Evolutionary conservation across 2,888 invertebrate species (phyloP).

Genomic region (Nomada fucata): DNA sequence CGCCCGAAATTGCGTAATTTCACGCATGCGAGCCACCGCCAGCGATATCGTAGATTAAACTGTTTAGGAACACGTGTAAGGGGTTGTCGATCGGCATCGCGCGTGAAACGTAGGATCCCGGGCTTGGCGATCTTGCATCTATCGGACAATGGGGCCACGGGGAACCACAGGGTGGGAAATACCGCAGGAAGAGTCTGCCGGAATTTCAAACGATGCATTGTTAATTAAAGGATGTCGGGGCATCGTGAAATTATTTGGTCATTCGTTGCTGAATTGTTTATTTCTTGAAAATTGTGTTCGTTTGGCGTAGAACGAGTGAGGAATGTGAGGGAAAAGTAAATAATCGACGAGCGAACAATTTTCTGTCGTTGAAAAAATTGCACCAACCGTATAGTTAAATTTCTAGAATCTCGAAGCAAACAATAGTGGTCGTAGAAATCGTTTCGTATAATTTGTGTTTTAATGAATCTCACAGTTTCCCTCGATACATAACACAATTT

Average conservation of each 20-base stretch:
- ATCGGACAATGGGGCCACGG: neutral
- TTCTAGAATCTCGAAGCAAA: no score
- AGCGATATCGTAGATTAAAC: constrained; percentile 48
- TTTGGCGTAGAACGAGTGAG: no score
- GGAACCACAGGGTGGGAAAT: constrained; percentile 2
- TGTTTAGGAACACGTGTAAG: constrained; percentile 61
- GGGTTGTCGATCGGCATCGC: constrained; percentile 53
- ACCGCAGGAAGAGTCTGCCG: neutral
- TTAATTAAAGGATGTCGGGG: neutral
- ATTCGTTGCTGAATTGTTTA: neutral
- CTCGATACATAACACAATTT: no score
- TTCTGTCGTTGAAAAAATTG: no score
- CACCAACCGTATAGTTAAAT: no score
- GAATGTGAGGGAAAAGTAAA: no score
- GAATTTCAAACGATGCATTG: constrained; percentile 8
- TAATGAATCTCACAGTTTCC: no score
- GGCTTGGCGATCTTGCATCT: constrained; percentile 42
- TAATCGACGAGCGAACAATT: no score
- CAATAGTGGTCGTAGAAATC: no score
- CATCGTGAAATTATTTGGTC: no score
- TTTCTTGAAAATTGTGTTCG: no score
- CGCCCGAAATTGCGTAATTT: constrained; percentile 56
- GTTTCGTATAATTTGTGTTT: no score
- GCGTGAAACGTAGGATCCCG: constrained; percentile 37
- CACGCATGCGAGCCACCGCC: constrained; percentile 50